A percentile compares a stretch with the other conserved stretches of the same genome.
These are phyloP conservation scores for Spilosoma lubricipeda DNA, from an alignment of 2,888 invertebrate species.

Conservation along the genomic window DNA sequence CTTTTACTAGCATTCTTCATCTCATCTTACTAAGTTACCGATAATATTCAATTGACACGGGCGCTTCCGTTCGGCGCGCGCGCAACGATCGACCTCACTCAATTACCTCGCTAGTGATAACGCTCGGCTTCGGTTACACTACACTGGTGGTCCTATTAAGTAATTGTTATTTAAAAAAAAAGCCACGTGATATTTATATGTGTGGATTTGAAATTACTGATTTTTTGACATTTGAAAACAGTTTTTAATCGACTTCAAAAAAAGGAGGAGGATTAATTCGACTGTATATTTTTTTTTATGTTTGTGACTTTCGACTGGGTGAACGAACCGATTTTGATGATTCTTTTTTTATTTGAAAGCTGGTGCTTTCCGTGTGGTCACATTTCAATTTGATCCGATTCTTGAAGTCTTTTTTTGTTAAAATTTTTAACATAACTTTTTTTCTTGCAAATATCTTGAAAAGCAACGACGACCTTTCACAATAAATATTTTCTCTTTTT, in stretches of 20 bases:
- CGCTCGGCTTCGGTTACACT: slow-evolving; percentile 44
- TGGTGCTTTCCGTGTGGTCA: too few relatives aligned
- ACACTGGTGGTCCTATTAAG: slow-evolving; percentile 46
- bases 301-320: too few relatives aligned
- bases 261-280: too few relatives aligned
- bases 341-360: too few relatives aligned
- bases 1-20: slow-evolving; percentile 15
- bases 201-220: background rate
- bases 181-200: background rate
- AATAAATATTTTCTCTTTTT: too few relatives aligned
- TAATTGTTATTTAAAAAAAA: slow-evolving; percentile 14
- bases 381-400: too few relatives aligned
- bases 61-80: slow-evolving; percentile 52
- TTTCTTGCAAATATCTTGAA: background rate
- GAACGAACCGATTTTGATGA: too few relatives aligned
- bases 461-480: too few relatives aligned
- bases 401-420: too few relatives aligned
- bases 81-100: slow-evolving; percentile 51
- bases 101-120: slow-evolving; percentile 51
- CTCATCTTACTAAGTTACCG: slow-evolving; percentile 29
- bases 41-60: slow-evolving; percentile 44
- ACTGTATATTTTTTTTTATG: too few relatives aligned
- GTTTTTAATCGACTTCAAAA: too few relatives aligned
- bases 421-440: too few relatives aligned
- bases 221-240: background rate